Percentiles rank a stretch among this genome's conserved stretches.
phyloP scores from a whole-genome alignment of 2,888 invertebrate species.

The Noctua janthe region DNA sequence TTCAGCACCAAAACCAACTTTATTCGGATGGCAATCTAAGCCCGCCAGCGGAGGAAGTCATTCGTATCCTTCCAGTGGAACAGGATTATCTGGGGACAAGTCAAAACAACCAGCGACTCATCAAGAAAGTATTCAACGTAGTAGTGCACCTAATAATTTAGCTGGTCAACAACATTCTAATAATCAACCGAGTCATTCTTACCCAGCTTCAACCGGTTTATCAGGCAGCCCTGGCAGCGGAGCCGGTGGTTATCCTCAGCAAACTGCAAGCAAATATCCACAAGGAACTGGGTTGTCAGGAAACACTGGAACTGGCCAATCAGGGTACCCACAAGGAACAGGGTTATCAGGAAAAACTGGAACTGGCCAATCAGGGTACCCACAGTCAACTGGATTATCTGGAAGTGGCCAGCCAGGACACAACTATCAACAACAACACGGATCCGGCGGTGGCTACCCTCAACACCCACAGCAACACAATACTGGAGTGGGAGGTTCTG shows the following conservation, averaged over 20 bases:
- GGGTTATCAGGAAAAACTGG: conserved; percentile 50
- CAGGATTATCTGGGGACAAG: conserved; percentile 81
- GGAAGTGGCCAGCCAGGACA: conserved; percentile 62
- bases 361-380: conserved; percentile 66
- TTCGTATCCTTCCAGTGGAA: conserved; percentile 84
- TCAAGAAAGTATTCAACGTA: conserved; percentile 83
- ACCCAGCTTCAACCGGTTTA: conserved; percentile 82
- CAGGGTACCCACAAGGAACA: conserved; percentile 71
- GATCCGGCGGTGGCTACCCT: conserved; percentile 64
- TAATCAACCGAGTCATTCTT: conserved; percentile 77
- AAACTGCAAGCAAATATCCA: conserved; percentile 67
- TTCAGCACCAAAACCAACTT: conserved; percentile 79
- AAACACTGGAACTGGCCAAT: conserved; percentile 50
- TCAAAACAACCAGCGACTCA: conserved; percentile 76
- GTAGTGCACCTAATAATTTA: conserved; percentile 75
- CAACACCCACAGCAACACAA: conserved; percentile 67
- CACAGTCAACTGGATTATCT: conserved; percentile 66
- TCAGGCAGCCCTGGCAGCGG: conserved; percentile 78
- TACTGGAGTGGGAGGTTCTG: conserved; percentile 70
- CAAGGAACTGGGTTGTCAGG: conserved; percentile 65
- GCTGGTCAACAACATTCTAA: conserved; percentile 73
- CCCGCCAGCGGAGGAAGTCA: conserved; percentile 76
- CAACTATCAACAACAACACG: conserved; percentile 69
- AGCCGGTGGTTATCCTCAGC: conserved; percentile 68
- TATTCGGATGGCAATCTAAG: conserved; percentile 83